These are phyloP conservation scores for Galleria mellonella DNA, from an alignment of 1,140 invertebrate species.

Conservation along the genomic window DNA sequence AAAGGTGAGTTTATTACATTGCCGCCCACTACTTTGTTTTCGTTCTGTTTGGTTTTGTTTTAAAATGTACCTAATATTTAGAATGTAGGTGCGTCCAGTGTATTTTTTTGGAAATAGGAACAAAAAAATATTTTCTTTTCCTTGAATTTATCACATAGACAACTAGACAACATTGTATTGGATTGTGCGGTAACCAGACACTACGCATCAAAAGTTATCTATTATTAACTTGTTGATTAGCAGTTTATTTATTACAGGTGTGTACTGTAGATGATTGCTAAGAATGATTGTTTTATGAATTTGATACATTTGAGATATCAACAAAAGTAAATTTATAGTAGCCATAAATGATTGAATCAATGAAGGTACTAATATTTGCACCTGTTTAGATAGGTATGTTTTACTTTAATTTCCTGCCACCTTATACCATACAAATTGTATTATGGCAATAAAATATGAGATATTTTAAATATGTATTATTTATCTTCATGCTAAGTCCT, in stretches of 20 bases:
- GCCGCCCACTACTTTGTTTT: slow-evolving; percentile 36
- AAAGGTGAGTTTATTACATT: slow-evolving; percentile 48
- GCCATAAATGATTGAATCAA: no score
- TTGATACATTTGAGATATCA: no score
- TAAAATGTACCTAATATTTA: slow-evolving; percentile 1
- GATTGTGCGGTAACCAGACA: slow-evolving; percentile 43
- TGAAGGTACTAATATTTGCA: no score
- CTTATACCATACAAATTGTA: no score
- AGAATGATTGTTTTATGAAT: no score
- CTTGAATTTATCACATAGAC: no score
- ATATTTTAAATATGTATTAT: no score
- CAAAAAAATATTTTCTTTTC: background rate
- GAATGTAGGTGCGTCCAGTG: background rate
- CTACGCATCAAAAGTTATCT: slow-evolving; percentile 49
- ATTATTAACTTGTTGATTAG: slow-evolving; percentile 51
- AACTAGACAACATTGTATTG: slow-evolving; percentile 9
- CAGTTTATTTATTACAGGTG: background rate
- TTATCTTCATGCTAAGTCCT: no score
- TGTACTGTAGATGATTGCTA: background rate
- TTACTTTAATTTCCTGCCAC: no score
- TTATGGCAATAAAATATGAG: no score
- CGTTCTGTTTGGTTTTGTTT: slow-evolving; percentile 49
- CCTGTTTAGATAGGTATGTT: no score
- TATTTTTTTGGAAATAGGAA: background rate
- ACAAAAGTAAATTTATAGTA: no score